Percentiles rank a stretch among this genome's conserved stretches.
Conservation (phyloP, 2,113 vertebrate genomes). For the Pyxicephalus adspersus region DNA sequence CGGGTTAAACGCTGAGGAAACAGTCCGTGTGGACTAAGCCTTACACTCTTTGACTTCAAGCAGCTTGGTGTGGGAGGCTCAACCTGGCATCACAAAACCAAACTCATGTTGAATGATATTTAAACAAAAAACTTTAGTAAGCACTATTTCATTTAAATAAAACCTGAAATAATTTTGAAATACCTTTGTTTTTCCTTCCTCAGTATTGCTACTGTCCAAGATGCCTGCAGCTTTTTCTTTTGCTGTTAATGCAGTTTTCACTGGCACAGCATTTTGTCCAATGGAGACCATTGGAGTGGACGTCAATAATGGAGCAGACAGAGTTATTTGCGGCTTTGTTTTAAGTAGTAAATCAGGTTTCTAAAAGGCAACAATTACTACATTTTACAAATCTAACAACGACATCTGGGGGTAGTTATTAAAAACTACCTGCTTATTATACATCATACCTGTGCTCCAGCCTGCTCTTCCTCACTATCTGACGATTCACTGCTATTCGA, state of each 20-base stretch:
- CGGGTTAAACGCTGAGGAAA: no score
- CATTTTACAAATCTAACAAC: background rate
- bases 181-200: slow-evolving; percentile 43
- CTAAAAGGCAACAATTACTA: background rate
- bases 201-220: slow-evolving; percentile 56
- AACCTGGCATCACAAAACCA: background rate
- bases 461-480: background rate
- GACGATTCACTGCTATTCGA: background rate
- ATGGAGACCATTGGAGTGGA: background rate
- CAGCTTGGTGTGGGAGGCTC: background rate
- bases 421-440: background rate
- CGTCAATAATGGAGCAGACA: background rate
- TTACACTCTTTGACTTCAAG: background rate
- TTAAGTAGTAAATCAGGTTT: background rate
- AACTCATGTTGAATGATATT: no score
- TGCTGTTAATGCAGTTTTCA: background rate
- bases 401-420: background rate
- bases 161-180: no score
- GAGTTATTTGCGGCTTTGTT: background rate
- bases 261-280: background rate
- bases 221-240: background rate
- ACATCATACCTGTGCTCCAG: background rate
- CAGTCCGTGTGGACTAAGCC: no score
- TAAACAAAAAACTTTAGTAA: no score
- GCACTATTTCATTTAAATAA: no score